Evolutionary conservation across 2,113 vertebrate genomes (phyloP), one percentile per base, ranked within the genome.

Genomic region (Zootoca vivipara): DNA sequence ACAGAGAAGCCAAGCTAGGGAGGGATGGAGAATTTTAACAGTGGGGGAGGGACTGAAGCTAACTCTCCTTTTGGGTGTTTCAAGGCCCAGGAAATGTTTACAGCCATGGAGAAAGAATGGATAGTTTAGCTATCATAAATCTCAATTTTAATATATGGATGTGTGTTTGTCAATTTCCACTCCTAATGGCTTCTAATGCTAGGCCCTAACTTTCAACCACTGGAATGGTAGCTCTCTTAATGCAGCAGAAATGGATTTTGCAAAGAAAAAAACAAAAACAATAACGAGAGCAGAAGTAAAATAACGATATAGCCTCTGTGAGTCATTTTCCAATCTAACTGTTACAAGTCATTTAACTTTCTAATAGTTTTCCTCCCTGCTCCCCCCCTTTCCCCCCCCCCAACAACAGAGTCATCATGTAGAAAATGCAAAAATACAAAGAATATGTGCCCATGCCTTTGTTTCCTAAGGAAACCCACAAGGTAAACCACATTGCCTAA

Each of bases 401-500:
- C 22, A 82, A 40, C 40, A 86, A 77, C 35, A 74, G 69, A 83
- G 64, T 82, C 28, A 69, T 72, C 74, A 13, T 85, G 33, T 52
- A 85, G 69, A 87, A 86, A 52, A 85, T 74, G 64, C 16, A 82
- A 90, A 74, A 16, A 18, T 56, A 46, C 79, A 40, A 86, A 89
- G 3, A 0, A 82, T 88, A 46, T 62, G 81, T 58, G 77, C 56
- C 91, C 93, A 82, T 78, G 2, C 35, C 64, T 78, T 88, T 88
- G 82, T 95, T 93, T 92, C 77, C 75, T 78, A 62, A 86, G n/a
- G 88, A 92, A 91, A 87, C 92, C 77, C 91, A 88, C 85, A 94
- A 89, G 77, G 62, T 88, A 93, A 95, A 91, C 28, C 85, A 33
- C 2, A 72, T 92, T 93, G 87, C 83, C 94, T 93, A 93, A 93